Percentiles rank a stretch among this genome's conserved stretches.
phyloP scores from a whole-genome alignment of 1,140 invertebrate genomes.

The Zaprionus lachaisei region DNA sequence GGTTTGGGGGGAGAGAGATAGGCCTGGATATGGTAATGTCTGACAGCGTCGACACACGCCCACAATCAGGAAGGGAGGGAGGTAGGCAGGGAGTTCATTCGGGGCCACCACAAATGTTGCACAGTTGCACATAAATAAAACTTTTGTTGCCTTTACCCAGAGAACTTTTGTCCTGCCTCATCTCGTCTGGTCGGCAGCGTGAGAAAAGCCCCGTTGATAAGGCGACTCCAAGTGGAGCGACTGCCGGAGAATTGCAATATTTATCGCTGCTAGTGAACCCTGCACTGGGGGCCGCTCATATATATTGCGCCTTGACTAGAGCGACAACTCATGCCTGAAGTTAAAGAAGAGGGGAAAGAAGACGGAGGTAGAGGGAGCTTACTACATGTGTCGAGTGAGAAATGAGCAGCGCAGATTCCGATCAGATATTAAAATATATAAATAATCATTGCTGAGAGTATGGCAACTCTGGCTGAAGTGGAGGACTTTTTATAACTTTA shows the following conservation, averaged over 20 bases:
- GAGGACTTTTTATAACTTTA: not conserved
- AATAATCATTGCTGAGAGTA: not conserved
- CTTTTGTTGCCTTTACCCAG: slow-evolving; percentile 56
- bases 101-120: slow-evolving; percentile 32
- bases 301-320: slow-evolving; percentile 43
- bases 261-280: slow-evolving; percentile 76
- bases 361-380: not conserved
- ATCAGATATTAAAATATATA: slow-evolving; percentile 19
- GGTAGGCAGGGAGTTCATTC: no score
- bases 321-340: slow-evolving; percentile 49
- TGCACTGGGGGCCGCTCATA: slow-evolving; percentile 52
- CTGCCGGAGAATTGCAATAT: slow-evolving; percentile 56
- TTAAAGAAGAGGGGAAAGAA: not conserved
- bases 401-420: slow-evolving; percentile 13
- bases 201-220: slow-evolving; percentile 69
- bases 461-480: not conserved
- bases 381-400: slow-evolving; percentile 11
- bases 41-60: slow-evolving; percentile 48
- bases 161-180: slow-evolving; percentile 53
- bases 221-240: slow-evolving; percentile 7
- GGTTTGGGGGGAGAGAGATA: not conserved
- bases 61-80: not conserved
- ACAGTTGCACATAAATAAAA: slow-evolving; percentile 40
- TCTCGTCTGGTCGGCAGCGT: slow-evolving; percentile 60
- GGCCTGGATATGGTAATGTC: slow-evolving; percentile 37